Base-by-base conservation (phyloP, 2,888 invertebrate species). In the Diogma glabrata region DNA sequence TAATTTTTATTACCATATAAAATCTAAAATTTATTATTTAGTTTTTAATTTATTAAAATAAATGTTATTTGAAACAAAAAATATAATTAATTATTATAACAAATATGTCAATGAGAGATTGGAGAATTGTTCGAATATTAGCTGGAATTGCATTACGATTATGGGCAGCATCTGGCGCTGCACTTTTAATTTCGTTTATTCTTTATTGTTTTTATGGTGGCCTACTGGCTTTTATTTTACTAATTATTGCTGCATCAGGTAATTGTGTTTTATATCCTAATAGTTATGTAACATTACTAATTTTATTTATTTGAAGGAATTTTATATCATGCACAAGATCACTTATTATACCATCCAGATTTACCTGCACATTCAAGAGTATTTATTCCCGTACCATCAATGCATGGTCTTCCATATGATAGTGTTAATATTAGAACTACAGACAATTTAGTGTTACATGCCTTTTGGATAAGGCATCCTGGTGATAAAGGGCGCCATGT, bases 261-360 rank as follows among this genome's bases (percentile, higher is more conserved):
- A 74, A 70, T 68, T 45, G n/a, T 48, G n/a, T 55, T 47, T 48
- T 23, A 12, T 36, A 48, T 43, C 47, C 48, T 51, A n/a, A 33
- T 22, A 28, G 23, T 16, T 33, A 16, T 19, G 14, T 28, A 17
- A 26, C 14, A 24, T 12, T 30, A 19, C 9, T 38, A 22, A 50
- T 45, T 33, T 23, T 26, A 26, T 40, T 22, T 28, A 20, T 55
- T 71, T 71, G 33, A 65, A 88, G 90, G 84, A 53, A 78, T 88
- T 58, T 72, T 92, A 48, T 94, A 93, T 69, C 82, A 82, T 65
- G 84, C 84, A 50, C 90, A 93, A 69, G 94, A 91, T 67, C 75
- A 81, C 61, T 73, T 94, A 45, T 71, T 95, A 4, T 95, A 87
- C 67, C 89, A 91, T 68, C 94, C 95, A 4, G 87, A 91, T 64